Evolutionary conservation across 2,113 vertebrate genomes (phyloP).

Genomic region (Rhizomys pruinosus): DNA sequence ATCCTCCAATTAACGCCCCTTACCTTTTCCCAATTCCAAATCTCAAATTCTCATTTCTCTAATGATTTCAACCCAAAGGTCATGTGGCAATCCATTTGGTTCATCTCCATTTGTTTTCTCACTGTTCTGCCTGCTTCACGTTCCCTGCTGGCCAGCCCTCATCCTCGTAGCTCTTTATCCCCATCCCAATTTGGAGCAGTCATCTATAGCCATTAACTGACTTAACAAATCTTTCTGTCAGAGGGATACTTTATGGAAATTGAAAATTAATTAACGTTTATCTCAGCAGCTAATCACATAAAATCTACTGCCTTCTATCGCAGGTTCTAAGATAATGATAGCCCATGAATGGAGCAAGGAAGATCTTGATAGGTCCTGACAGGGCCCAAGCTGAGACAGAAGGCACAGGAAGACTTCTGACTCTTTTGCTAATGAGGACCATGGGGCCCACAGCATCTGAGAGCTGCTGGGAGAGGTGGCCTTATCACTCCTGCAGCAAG

Average conservation of each 20-base stretch:
- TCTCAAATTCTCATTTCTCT: neutral
- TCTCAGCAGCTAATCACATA: constrained; percentile 83
- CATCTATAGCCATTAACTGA: constrained; percentile 71
- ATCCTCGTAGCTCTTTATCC: neutral
- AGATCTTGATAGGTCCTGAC: constrained; percentile 69
- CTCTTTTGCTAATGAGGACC: constrained; percentile 62
- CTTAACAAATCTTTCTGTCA: constrained; percentile 86
- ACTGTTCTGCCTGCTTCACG: neutral
- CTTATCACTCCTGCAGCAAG: neutral
- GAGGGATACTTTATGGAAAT: constrained; percentile 85
- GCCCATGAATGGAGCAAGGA: constrained; percentile 42
- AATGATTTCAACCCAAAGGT: neutral
- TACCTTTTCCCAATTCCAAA: neutral
- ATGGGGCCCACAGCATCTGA: neutral
- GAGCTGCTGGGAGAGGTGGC: neutral
- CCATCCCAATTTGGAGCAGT: constrained; percentile 65
- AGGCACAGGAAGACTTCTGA: neutral
- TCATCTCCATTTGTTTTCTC: neutral
- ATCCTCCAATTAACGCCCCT: neutral
- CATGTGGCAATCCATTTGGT: neutral
- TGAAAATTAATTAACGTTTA: constrained; percentile 87
- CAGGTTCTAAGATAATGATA: constrained; percentile 74
- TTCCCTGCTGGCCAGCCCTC: fast-evolving
- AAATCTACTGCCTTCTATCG: constrained; percentile 70
- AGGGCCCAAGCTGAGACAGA: constrained; percentile 34